Conservation (phyloP, 2,113 vertebrate genomes). For the Vanacampus margaritifer region DNA sequence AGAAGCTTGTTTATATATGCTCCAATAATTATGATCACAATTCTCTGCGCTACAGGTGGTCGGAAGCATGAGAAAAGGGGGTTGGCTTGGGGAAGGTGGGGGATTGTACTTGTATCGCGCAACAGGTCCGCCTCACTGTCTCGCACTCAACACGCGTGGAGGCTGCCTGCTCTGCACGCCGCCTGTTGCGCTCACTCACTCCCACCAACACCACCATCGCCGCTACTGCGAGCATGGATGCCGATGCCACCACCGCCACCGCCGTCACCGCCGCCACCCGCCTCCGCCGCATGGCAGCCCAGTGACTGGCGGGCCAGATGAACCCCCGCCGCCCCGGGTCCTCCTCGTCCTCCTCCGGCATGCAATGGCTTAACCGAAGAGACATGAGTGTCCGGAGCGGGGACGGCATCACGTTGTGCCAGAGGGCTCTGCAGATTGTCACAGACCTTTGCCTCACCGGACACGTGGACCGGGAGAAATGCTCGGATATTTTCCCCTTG, state of each 20-base stretch:
- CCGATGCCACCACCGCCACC: too few relatives aligned
- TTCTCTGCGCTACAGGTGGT: background rate
- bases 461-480: slow-evolving; percentile 89
- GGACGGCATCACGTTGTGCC: slow-evolving; percentile 87
- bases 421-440: slow-evolving; percentile 91
- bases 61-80: background rate
- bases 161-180: background rate
- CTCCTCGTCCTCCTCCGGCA: slow-evolving; percentile 31
- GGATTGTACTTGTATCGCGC: background rate
- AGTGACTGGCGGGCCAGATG: slow-evolving; percentile 55
- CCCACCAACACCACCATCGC: slow-evolving; percentile 1
- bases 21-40: background rate
- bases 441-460: slow-evolving; percentile 91
- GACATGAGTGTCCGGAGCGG: slow-evolving; percentile 85
- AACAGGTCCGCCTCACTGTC: slow-evolving; percentile 3
- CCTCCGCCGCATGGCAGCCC: slow-evolving; percentile 37
- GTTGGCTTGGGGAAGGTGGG: background rate
- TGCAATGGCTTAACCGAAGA: slow-evolving; percentile 81
- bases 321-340: slow-evolving; percentile 55
- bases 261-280: slow-evolving; percentile 50
- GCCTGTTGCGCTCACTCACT: background rate
- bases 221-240: slow-evolving; percentile 59
- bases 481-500: slow-evolving; percentile 85
- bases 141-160: background rate
- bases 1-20: background rate